These are phyloP conservation scores for Microtus montanus DNA, from an alignment of 2,113 vertebrate species.

Conservation along the genomic window DNA sequence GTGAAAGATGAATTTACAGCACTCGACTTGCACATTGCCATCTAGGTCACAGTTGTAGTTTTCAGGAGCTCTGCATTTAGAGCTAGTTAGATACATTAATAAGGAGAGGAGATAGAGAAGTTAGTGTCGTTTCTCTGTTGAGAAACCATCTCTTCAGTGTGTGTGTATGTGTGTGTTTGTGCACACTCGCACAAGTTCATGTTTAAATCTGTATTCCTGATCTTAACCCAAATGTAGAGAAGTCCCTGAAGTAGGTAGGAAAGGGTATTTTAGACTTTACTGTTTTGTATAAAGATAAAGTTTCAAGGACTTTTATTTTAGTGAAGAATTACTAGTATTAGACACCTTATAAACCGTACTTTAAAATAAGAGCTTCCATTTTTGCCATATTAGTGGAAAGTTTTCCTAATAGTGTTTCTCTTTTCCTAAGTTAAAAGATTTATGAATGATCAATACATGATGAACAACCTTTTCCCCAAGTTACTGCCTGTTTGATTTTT, in stretches of 20 bases:
- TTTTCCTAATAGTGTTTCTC: slow-evolving; percentile 26
- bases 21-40: neutral
- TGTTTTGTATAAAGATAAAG: slow-evolving; percentile 39
- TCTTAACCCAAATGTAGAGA: slow-evolving; percentile 25
- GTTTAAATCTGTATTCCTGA: neutral
- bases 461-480: slow-evolving; percentile 10
- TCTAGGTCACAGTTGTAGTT: slow-evolving; percentile 8
- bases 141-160: neutral
- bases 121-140: neutral
- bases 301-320: slow-evolving; percentile 45
- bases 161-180: neutral
- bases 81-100: neutral
- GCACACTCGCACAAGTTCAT: too few relatives aligned
- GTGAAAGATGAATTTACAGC: slow-evolving; percentile 22
- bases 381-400: neutral
- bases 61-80: neutral
- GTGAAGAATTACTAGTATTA: neutral
- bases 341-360: neutral
- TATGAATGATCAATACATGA: neutral
- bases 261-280: slow-evolving; percentile 2
- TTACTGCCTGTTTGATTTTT: slow-evolving; percentile 23
- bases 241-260: neutral
- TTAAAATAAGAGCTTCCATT: slow-evolving; percentile 1
- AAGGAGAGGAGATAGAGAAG: neutral
- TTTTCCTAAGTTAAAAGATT: slow-evolving; percentile 52